Conservation (phyloP, 2,797 vertebrate species). For the Acanthiza pusilla region DNA sequence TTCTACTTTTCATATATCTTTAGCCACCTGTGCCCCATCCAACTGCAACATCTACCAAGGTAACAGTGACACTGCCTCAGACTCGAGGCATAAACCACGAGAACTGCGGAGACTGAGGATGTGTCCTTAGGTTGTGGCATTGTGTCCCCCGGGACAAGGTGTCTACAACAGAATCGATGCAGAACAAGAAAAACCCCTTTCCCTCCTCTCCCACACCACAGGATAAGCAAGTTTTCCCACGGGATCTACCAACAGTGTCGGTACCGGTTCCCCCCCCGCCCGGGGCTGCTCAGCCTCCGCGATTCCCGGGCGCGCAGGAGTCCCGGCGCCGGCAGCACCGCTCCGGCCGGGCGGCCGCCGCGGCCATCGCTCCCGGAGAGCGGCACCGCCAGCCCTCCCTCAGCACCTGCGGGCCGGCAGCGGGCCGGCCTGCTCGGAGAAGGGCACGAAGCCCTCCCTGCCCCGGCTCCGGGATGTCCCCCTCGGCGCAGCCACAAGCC, state of each 20-base stretch:
- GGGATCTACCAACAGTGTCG: background rate
- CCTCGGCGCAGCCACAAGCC: background rate
- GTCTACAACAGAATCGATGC: fast-evolving
- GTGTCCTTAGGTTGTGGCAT: fast-evolving
- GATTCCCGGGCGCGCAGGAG: background rate
- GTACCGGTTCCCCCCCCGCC: background rate
- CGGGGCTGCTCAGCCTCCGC: background rate
- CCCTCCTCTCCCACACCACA: background rate
- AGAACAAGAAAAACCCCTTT: background rate
- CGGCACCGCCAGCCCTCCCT: background rate
- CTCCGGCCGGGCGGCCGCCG: background rate
- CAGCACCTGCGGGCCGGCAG: background rate
- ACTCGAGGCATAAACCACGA: background rate
- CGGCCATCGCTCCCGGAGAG: background rate
- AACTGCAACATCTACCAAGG: fast-evolving
- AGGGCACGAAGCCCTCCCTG: background rate
- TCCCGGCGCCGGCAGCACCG: background rate
- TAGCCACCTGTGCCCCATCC: background rate
- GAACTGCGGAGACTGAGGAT: too few species aligned
- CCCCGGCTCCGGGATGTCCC: background rate
- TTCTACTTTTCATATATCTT: background rate
- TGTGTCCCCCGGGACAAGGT: fast-evolving
- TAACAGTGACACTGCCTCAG: background rate
- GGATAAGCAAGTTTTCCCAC: background rate
- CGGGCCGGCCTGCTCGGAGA: background rate